These are phyloP conservation scores for Athene cunicularia DNA, from an alignment of 2,113 vertebrate species.

Conservation along the genomic window DNA sequence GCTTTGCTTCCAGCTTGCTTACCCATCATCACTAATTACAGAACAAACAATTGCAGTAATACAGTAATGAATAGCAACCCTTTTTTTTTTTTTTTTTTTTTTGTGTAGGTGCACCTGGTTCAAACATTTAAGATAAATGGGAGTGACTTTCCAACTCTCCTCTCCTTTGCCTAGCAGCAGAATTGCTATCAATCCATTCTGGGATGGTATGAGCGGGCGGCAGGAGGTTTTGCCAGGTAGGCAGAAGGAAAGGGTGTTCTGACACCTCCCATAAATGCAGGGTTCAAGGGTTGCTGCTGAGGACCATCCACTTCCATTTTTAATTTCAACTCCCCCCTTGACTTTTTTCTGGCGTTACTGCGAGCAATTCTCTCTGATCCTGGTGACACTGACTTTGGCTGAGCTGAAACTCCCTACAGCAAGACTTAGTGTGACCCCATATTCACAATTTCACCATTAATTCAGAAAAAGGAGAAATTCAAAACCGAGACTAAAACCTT, in stretches of 20 bases:
- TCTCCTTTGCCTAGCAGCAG: slow-evolving; percentile 71
- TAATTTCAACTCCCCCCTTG: not conserved
- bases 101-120: slow-evolving; percentile 77
- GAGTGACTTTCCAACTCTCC: slow-evolving; percentile 67
- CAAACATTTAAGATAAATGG: slow-evolving; percentile 77
- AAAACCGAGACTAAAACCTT: not conserved
- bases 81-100: not conserved
- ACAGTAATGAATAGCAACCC: slow-evolving; percentile 68
- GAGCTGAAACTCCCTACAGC: not conserved
- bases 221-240: slow-evolving; percentile 6
- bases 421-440: not conserved
- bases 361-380: not conserved
- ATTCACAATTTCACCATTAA: not conserved
- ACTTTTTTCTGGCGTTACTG: not conserved
- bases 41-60: slow-evolving; percentile 74
- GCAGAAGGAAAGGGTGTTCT: slow-evolving; percentile 23
- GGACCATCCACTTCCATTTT: not conserved
- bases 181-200: slow-evolving; percentile 24
- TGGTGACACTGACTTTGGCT: not conserved
- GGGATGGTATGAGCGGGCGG: slow-evolving; percentile 26
- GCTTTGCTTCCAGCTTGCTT: slow-evolving; percentile 74
- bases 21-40: slow-evolving; percentile 64
- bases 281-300: not conserved
- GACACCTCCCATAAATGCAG: not conserved
- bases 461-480: not conserved